phyloP scores from a whole-genome alignment of 2,888 invertebrate genomes.

The Drosophila tanythrix region DNA sequence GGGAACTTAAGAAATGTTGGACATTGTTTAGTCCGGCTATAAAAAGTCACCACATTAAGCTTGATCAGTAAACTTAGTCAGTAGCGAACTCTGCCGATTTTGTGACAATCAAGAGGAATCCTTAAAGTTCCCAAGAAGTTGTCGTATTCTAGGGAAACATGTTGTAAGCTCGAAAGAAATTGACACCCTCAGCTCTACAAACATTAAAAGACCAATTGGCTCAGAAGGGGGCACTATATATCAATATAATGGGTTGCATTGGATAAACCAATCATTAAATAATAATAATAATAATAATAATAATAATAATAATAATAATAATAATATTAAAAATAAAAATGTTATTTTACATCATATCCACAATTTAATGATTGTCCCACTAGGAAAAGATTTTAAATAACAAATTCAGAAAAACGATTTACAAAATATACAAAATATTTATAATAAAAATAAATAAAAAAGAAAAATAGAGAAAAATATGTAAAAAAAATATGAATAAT shows the following conservation, averaged over 20 bases:
- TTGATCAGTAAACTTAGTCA: neutral
- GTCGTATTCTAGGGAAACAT: neutral
- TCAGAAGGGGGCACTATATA: neutral
- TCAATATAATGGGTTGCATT: too few species aligned
- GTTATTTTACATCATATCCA: too few species aligned
- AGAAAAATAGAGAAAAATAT: neutral
- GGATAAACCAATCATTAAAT: too few species aligned
- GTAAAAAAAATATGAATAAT: neutral
- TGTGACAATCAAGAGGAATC: neutral
- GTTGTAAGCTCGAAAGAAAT: neutral
- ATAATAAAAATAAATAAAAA: too few species aligned
- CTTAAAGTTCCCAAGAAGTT: neutral
- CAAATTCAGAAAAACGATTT: too few species aligned
- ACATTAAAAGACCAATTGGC: neutral
- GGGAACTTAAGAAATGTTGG: neutral
- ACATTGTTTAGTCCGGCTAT: neutral
- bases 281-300: too few species aligned
- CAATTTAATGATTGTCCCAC: too few species aligned
- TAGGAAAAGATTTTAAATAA: too few species aligned
- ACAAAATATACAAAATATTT: too few species aligned
- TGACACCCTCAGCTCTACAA: neutral
- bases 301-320: too few species aligned
- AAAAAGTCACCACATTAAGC: neutral
- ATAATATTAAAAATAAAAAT: too few species aligned
- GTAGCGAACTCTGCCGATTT: neutral